Base-by-base conservation (phyloP, 2,888 invertebrate genomes). In the Leuctra nigra region DNA sequence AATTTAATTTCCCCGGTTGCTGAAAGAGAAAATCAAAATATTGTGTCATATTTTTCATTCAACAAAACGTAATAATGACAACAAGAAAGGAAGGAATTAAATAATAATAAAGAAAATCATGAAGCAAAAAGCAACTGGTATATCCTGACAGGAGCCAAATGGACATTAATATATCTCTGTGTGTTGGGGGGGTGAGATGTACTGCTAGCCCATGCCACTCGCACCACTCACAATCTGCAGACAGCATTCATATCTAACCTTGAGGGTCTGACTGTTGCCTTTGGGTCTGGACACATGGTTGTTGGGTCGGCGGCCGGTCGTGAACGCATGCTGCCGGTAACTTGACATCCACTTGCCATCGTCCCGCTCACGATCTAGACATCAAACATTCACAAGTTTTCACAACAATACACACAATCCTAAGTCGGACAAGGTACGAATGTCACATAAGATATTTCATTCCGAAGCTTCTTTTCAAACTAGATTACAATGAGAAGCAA, bases 1-100 rank as follows among this genome's bases (percentile, higher is more conserved):
- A 77, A 70, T 93, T 91, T 69, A 93, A 74, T 74, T 91, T 91
- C 57, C 92, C 92, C 14, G 92, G 91, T 82, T 91, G 90, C 81
- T 86, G 69, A 24, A 68, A 60, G 54, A 50, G 48, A 57, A 54
- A 59, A 59, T 46, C 46, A 56, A 56, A 53, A 53, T 20, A 29
- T 48, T 23, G 22, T 39, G 39, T 38, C 39, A 38, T 33, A 24
- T 35, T 35, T 52, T 7, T n/a, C n/a, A n/a, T n/a, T n/a, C n/a
- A n/a, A n/a, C n/a, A n/a, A n/a, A 22, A 20, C 33, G 47, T 47
- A 55, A 46, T 57, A 35, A 54, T 54, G 18, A n/a, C 44, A 44
- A 4, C 11, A 14, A 11, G 11, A n/a, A 11, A 16, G 18, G 18
- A 25, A 52, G 7, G 23, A 44, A 39, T 18, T 2, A 41, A 50